A percentile compares a stretch with the other conserved stretches of the same genome.
These are phyloP conservation scores for Therioaphis trifolii DNA, from an alignment of 2,888 invertebrate species.

Conservation along the genomic window DNA sequence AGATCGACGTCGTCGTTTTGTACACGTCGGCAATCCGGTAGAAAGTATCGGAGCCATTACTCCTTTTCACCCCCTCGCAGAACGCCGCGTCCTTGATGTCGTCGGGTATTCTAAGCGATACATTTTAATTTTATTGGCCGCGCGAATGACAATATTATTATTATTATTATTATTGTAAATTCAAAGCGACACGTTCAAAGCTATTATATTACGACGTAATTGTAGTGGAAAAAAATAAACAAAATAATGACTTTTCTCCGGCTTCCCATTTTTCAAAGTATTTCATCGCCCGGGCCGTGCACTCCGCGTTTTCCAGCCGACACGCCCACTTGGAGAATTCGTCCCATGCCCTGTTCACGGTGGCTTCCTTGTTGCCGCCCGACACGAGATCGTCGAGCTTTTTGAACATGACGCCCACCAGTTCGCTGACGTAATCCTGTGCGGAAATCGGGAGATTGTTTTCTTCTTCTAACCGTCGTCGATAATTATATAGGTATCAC, in stretches of 20 bases:
- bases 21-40: slow-evolving; percentile 7
- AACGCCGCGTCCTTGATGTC: slow-evolving; percentile 60
- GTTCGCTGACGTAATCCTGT: background rate
- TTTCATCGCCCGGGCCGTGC: background rate
- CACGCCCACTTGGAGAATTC: background rate
- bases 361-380: background rate
- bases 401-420: background rate
- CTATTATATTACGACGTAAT: too few species aligned
- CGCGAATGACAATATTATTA: too few species aligned
- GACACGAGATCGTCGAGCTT: background rate
- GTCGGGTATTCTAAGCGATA: slow-evolving; percentile 52
- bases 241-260: background rate
- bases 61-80: slow-evolving; percentile 50
- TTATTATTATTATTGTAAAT: too few species aligned
- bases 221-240: too few species aligned
- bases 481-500: background rate
- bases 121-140: too few species aligned
- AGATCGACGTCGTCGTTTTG: slow-evolving; percentile 5
- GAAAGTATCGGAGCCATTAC: background rate
- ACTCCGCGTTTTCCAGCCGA: background rate
- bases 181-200: background rate
- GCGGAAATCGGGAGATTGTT: background rate
- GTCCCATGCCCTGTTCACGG: background rate
- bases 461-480: background rate
- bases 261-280: background rate